Evolutionary conservation across 2,113 vertebrate genomes (phyloP), one percentile per base, ranked within the genome.

Genomic region (Dendropsophus ebraccatus): DNA sequence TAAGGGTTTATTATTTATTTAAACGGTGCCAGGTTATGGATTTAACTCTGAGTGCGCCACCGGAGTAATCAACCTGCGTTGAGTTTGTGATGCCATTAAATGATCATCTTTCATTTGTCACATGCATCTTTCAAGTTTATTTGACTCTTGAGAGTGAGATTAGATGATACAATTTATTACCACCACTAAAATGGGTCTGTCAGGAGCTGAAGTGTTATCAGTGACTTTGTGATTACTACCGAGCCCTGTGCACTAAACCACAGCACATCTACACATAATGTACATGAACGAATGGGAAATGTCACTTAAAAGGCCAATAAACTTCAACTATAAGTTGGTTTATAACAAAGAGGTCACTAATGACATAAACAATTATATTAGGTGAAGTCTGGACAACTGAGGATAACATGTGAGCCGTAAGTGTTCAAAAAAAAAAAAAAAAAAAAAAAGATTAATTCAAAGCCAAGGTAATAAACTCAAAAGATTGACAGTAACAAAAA

Each of bases 141-240:
- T 79, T 85, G 74, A 79, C 74, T 79, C 84, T 77, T 78, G 74
- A 79, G 82, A 84, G 75, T 5, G 49, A 85, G 84, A 85, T 85
- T 85, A 85, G 84, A 85, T 78, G 72, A 70, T 79, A 85, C 74
- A 78, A 85, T 85, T 85, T 85, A 85, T 79, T 49, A 77, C 84
- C 13, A 3, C 30, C 75, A 12, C 60, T 78, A 85, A 79, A 85
- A 78, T 37, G 73, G 41, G 23, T 70, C 84, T 85, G 75, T 78
- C 84, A 79, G 72, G 75, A 78, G 74, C 60, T 30, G 70, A 84
- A 62, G 54, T 62, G 70, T 78, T 85, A 85, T 85, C 84, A 54
- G 74, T 85, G 84, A 78, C 75, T 67, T 67, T 79, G 73, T 79
- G 58, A 79, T 79, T 78, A 54, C 83, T 78, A 30, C 35, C 14